phyloP scores from a whole-genome alignment of 1,140 invertebrate species.

The Drosophila sechellia region DNA sequence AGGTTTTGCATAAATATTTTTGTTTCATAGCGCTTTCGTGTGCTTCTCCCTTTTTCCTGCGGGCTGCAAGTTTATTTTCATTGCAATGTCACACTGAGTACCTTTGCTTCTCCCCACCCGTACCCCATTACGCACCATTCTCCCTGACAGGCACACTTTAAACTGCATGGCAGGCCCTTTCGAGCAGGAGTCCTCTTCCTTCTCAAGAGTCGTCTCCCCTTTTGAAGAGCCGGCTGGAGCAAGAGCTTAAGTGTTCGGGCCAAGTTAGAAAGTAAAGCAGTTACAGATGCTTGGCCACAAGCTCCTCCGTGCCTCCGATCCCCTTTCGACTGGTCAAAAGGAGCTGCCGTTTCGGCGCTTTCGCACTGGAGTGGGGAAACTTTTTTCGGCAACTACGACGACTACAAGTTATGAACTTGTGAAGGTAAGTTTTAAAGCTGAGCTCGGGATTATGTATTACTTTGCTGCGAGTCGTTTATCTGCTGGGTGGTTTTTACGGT shows the following conservation, averaged over 20 bases:
- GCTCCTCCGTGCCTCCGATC: neutral
- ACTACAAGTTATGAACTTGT: slow-evolving; percentile 77
- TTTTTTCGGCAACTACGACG: slow-evolving; percentile 41
- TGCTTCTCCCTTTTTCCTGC: slow-evolving; percentile 8
- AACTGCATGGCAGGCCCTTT: slow-evolving; percentile 40
- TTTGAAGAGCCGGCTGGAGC: slow-evolving; percentile 40
- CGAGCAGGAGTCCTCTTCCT: neutral
- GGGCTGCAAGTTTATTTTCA: slow-evolving; percentile 58
- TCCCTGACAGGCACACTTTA: slow-evolving; percentile 37
- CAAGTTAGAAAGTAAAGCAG: slow-evolving; percentile 45
- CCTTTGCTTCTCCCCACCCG: neutral
- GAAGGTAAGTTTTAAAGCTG: slow-evolving; percentile 79
- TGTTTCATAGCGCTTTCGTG: slow-evolving; percentile 50
- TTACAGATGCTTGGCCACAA: slow-evolving; percentile 21
- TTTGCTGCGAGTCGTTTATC: slow-evolving; percentile 64
- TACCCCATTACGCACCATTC: too few relatives aligned
- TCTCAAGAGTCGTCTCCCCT: slow-evolving; percentile 36
- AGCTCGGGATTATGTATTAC: slow-evolving; percentile 78
- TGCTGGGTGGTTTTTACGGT: slow-evolving; percentile 59
- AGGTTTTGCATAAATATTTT: slow-evolving; percentile 76
- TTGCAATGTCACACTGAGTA: slow-evolving; percentile 61
- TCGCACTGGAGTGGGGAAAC: slow-evolving; percentile 23
- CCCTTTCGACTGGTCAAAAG: slow-evolving; percentile 20
- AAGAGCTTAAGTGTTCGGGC: slow-evolving; percentile 56
- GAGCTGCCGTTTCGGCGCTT: slow-evolving; percentile 14